Base-by-base conservation (phyloP, 2,113 vertebrate genomes). In the Limnothrissa miodon region DNA sequence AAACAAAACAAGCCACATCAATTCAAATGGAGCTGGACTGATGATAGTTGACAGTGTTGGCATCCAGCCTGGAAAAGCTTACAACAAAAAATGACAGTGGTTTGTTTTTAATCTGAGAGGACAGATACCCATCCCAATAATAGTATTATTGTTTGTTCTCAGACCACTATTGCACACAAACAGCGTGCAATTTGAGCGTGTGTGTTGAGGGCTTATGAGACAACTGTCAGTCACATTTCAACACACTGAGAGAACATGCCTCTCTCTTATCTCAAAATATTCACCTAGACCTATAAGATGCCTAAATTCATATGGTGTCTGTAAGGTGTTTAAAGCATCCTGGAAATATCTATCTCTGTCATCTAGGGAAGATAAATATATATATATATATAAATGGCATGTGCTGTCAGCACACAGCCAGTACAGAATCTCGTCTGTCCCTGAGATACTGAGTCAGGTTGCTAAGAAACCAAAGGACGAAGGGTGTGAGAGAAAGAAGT, bases 401-500 rank as follows among this genome's bases (percentile, higher is more conserved):
- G 36, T 9, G 53, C 62, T 79, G 39, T 42, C 45, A 84, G 80
- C 51, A 78, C 78, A 80, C 78, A 81, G 39, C 80, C 44, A 44
- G 9, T 23, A 79, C 62, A 87, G 33, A 79, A 86, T 74, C 82
- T 84, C 82, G 79, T 83, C 78, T 81, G 79, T 85, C 80, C 86
- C 85, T 39, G 70, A 83, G 83, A 85, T 82, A 86, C 85, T 87
- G 87, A 91, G 82, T 88, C 90, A 83, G 19, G 89, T 91, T 90
- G 90, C 90, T 90, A 90, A 88, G 90, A 91, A 80, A 91, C 89
- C 66, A 81, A 78, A 86, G 13, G 56, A 87, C 21, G 80, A 74
- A 87, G 39, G 39, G 39, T 1, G 33, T 36, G 29, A 86, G 59
- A 85, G 48, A 83, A 83, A 84, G 78, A 83, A 84, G 82, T 87